Percentiles rank a stretch among this genome's conserved stretches.
Evolutionary conservation across 2,888 invertebrate species (phyloP).

Genomic region (Eurytoma californica): DNA sequence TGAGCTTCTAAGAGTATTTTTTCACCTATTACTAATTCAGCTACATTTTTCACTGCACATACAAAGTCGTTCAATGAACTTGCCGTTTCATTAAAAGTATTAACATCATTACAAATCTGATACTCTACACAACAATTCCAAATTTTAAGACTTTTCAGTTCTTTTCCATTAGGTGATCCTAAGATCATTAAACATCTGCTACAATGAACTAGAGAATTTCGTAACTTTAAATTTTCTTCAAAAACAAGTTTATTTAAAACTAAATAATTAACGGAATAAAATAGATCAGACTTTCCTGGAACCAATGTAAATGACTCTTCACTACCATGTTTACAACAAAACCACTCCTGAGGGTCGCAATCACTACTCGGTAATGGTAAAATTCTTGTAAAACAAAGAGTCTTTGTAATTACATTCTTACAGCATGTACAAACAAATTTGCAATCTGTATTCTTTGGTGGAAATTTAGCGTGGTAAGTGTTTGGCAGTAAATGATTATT

Average conservation of each 20-base stretch:
- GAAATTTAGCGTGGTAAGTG: slow-evolving; percentile 56
- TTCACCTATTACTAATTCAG: slow-evolving; percentile 64
- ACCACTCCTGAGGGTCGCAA: slow-evolving; percentile 71
- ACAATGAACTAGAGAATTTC: slow-evolving; percentile 63
- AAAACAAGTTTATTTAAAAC: slow-evolving; percentile 64
- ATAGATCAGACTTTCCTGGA: slow-evolving; percentile 67
- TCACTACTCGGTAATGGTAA: slow-evolving; percentile 68
- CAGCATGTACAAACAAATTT: slow-evolving; percentile 67
- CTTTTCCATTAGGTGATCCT: slow-evolving; percentile 60
- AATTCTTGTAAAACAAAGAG: slow-evolving; percentile 63
- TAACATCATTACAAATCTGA: slow-evolving; percentile 48
- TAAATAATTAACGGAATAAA: slow-evolving; percentile 66
- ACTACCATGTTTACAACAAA: slow-evolving; percentile 67
- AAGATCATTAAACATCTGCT: slow-evolving; percentile 67
- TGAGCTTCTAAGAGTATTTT: slow-evolving; percentile 66
- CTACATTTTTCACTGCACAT: slow-evolving; percentile 62
- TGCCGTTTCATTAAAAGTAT: slow-evolving; percentile 52
- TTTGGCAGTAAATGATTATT: slow-evolving; percentile 38
- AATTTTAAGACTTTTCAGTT: slow-evolving; percentile 67
- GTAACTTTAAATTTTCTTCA: slow-evolving; percentile 60
- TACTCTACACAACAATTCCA: slow-evolving; percentile 70
- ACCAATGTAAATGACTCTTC: slow-evolving; percentile 58
- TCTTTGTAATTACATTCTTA: slow-evolving; percentile 65
- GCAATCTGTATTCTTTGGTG: slow-evolving; percentile 58
- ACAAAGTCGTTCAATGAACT: slow-evolving; percentile 68